Percentiles rank a stretch among this genome's conserved stretches.
phyloP scores from a whole-genome alignment of 2,888 invertebrate species.

The Ptychoptera albimana region DNA sequence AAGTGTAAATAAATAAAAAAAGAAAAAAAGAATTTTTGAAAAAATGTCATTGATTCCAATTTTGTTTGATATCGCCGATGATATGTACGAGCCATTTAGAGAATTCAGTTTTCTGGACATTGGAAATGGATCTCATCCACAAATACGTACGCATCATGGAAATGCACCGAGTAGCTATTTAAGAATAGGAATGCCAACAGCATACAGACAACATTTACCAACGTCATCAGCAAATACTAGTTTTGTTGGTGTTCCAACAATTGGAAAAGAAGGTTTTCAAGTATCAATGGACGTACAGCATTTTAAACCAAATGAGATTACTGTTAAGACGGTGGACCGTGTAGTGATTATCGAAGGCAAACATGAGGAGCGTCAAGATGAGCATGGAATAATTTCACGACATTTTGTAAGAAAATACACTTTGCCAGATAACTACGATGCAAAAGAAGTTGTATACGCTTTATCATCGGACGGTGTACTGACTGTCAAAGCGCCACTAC shows the following conservation, averaged over 20 bases:
- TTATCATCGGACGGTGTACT: slow-evolving; percentile 53
- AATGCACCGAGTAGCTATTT: too few species aligned
- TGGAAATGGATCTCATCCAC: too few species aligned
- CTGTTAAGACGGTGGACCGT: slow-evolving; percentile 47
- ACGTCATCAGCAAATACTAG: too few species aligned
- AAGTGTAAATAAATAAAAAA: too few species aligned
- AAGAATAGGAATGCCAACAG: too few species aligned
- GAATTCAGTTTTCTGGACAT: too few species aligned
- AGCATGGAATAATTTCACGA: slow-evolving; percentile 58
- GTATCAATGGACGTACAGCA: slow-evolving; percentile 50
- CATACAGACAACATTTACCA: too few species aligned
- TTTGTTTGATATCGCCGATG: too few species aligned
- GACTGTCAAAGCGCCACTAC: slow-evolving; percentile 43
- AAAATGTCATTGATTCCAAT: too few species aligned
- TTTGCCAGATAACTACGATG: slow-evolving; percentile 50
- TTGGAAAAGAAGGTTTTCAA: slow-evolving; percentile 50
- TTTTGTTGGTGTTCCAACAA: slow-evolving; percentile 13
- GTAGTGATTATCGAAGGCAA: slow-evolving; percentile 49
- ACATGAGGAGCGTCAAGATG: slow-evolving; percentile 53
- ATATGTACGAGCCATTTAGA: too few species aligned
- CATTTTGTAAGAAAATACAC: slow-evolving; percentile 60
- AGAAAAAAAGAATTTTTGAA: too few species aligned
- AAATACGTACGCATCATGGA: too few species aligned
- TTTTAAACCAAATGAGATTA: slow-evolving; percentile 49
- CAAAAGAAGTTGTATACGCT: slow-evolving; percentile 52